A percentile compares a stretch with the other conserved stretches of the same genome.
Evolutionary conservation across 2,113 vertebrate genomes (phyloP).

Genomic region (Guaruba guarouba): DNA sequence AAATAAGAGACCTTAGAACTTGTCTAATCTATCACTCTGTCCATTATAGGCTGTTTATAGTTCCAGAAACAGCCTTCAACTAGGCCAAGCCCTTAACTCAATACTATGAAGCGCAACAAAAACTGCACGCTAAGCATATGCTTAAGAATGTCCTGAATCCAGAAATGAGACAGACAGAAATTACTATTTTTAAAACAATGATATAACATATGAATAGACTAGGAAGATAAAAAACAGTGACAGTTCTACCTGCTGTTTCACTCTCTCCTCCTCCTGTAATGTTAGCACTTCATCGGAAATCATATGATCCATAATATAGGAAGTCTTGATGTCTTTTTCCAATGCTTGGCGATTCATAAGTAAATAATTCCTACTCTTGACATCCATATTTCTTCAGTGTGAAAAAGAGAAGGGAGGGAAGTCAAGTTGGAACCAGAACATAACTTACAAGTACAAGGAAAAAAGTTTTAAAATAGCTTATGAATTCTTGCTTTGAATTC

Average conservation of each 20-base stretch:
- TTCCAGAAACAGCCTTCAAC: background rate
- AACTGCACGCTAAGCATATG: background rate
- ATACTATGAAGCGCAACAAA: background rate
- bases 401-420: fast-evolving
- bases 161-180: background rate
- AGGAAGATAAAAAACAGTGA: background rate
- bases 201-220: background rate
- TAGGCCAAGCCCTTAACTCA: background rate
- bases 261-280: slow-evolving; percentile 82
- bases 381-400: slow-evolving; percentile 77
- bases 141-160: background rate
- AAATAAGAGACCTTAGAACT: background rate
- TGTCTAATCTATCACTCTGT: background rate
- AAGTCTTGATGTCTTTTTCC: slow-evolving; percentile 89
- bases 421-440: background rate
- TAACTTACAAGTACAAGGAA: background rate
- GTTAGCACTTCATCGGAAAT: slow-evolving; percentile 85
- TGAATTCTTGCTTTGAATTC: background rate
- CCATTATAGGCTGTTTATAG: background rate
- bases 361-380: slow-evolving; percentile 83
- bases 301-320: slow-evolving; percentile 93
- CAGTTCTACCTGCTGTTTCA: slow-evolving; percentile 79
- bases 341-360: slow-evolving; percentile 78
- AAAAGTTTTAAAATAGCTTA: background rate
- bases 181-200: background rate